Evolutionary conservation across 2,797 vertebrate genomes (phyloP).

Genomic region (Malurus leucopterus): DNA sequence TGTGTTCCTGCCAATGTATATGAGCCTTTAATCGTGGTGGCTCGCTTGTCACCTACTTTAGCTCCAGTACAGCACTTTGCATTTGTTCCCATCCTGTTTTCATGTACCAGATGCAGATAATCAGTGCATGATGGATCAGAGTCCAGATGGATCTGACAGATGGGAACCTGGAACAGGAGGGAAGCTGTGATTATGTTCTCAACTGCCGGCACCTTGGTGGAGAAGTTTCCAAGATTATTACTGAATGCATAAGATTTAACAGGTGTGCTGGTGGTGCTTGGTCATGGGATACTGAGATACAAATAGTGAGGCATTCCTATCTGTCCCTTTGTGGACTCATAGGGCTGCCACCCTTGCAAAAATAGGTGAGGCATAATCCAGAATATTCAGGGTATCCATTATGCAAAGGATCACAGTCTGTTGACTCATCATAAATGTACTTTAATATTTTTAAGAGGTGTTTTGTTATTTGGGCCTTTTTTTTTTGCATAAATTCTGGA

Average conservation of each 20-base stretch:
- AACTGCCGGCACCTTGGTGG: not conserved
- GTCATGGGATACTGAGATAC: not conserved
- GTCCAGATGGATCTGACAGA: slow-evolving; percentile 13
- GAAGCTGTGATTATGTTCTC: not conserved
- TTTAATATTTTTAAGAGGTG: not conserved
- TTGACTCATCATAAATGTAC: not conserved
- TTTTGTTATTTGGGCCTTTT: not conserved
- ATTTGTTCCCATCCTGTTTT: not conserved
- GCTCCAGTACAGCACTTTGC: not conserved
- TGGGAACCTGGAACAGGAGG: slow-evolving; percentile 6
- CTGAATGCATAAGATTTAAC: not conserved
- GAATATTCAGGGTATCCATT: not conserved
- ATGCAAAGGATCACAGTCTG: not conserved
- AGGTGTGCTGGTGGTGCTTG: not conserved
- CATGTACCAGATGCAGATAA: slow-evolving; percentile 3
- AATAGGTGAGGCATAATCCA: not conserved
- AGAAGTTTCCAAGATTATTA: not conserved
- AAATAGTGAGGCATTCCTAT: not conserved
- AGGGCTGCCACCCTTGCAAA: not conserved
- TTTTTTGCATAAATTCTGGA: not conserved
- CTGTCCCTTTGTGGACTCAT: not conserved
- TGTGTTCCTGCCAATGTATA: not conserved
- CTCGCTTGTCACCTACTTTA: not conserved
- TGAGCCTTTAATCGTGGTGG: not conserved
- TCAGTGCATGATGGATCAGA: not conserved